These are phyloP conservation scores for Takifugu ocellatus DNA, from an alignment of 2,797 vertebrate species.

Conservation along the genomic window DNA sequence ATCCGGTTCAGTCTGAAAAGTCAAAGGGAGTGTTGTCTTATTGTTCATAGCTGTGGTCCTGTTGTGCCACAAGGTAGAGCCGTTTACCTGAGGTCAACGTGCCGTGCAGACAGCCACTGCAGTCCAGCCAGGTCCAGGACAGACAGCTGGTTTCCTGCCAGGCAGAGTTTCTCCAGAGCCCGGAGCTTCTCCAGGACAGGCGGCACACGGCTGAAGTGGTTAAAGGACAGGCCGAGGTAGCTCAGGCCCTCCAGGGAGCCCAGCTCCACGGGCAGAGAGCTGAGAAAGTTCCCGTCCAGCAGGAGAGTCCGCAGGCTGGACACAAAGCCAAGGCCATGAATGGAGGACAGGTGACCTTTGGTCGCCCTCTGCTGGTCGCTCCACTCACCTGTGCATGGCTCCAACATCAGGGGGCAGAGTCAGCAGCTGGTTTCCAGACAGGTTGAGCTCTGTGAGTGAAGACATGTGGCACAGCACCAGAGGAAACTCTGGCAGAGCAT, in stretches of 20 bases:
- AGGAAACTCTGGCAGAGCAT: constrained; percentile 88
- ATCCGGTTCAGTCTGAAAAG: constrained; percentile 84
- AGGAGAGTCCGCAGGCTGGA: constrained; percentile 92
- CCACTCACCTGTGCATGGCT: constrained; percentile 86
- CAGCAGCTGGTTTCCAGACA: constrained; percentile 88
- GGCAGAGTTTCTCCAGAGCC: constrained; percentile 88
- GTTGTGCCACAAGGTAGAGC: neutral
- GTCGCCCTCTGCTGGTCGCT: neutral
- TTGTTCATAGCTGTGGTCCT: neutral
- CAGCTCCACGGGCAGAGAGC: constrained; percentile 85
- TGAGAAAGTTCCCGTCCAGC: constrained; percentile 89
- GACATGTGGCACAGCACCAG: constrained; percentile 85
- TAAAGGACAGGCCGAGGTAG: constrained; percentile 94
- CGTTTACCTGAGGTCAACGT: constrained; percentile 88
- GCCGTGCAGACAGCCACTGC: constrained; percentile 83
- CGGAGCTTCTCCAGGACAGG: constrained; percentile 84
- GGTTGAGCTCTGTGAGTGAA: constrained; percentile 88
- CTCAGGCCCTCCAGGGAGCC: constrained; percentile 84
- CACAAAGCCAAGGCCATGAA: neutral
- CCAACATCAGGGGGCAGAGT: constrained; percentile 80
- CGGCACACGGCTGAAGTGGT: constrained; percentile 84
- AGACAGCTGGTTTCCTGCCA: constrained; percentile 89
- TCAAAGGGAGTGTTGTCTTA: neutral
- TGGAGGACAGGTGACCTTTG: too few species aligned
- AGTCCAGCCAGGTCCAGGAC: constrained; percentile 79